Evolutionary conservation across 2,113 vertebrate species (phyloP), one percentile per base, ranked within the genome.

Genomic region (Corvus cornix): DNA sequence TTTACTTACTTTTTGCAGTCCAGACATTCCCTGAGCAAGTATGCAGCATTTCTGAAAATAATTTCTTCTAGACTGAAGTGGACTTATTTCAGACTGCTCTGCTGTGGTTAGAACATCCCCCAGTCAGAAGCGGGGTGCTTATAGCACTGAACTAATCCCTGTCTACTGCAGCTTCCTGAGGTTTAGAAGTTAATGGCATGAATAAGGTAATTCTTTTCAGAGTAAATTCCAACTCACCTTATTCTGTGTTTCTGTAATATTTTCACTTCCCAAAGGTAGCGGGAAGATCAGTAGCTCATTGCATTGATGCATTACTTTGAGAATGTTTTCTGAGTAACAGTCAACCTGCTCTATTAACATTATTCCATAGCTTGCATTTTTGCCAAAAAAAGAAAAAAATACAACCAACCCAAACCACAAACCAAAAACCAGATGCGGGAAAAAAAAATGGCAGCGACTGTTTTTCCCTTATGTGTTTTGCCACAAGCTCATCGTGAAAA

Each of bases 161-260:
- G 66, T 87, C 55, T 91, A 35, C 51, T 70, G 52, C 26, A 95
- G 49, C 90, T 94, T 93, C 78, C 82, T 96, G 85, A 95, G 79
- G 41, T 52, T 91, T 87, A 37, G 59, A 78, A 91, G 68, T 87
- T 89, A 91, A 87, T 53, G 59, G 64, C 55, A 52, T 52, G 51
- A 90, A 44, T 87, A 94, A 72, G 70, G 93, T 93, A 44, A 62
- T 89, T 90, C 41, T 93, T 93, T 92, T 84, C 43, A 69, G 35
- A 43, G 51, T 28, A 83, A 31, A 44, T 22, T 59, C 17, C 22
- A 86, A 12, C 22, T 37, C 53, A 22, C 9, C 14, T 51, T 52
- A 44, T 60, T 51, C 27, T 59, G 31, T 37, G 27, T 44, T 68
- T 51, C 44, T 44, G 21, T 43, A 39, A 23, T 77, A 53, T 69